Conservation (phyloP, 2,888 invertebrate species). For the Lottia scabra region DNA sequence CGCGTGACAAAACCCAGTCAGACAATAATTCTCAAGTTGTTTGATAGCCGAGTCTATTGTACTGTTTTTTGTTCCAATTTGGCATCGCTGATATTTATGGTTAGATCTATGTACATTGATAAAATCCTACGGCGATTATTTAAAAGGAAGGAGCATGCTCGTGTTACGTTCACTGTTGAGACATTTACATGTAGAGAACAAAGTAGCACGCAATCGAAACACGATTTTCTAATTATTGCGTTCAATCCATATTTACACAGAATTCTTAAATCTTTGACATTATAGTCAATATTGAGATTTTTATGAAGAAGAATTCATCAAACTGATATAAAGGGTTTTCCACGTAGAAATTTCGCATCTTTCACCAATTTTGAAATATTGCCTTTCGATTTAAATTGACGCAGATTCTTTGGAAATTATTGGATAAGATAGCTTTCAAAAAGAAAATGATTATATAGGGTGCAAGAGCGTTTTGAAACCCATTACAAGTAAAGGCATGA, state of each 20-base stretch:
- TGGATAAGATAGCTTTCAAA: no score
- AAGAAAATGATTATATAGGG: no score
- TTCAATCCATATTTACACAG: neutral
- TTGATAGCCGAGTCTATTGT: neutral
- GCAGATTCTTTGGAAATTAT: no score
- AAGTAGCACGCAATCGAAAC: neutral
- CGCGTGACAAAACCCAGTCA: neutral
- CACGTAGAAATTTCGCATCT: no score
- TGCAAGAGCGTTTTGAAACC: no score
- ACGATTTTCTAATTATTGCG: neutral
- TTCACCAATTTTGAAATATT: no score
- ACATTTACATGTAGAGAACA: neutral
- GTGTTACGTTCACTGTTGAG: neutral
- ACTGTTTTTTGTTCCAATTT: constrained; percentile 1
- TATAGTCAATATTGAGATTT: neutral
- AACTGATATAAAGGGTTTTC: no score
- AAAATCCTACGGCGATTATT: neutral
- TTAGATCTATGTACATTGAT: neutral
- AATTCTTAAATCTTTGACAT: neutral
- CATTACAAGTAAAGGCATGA: no score
- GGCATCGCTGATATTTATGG: constrained; percentile 2
- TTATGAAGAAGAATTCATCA: neutral
- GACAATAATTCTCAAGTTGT: neutral
- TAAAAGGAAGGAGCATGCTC: constrained; percentile 3
- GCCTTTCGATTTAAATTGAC: no score